Percentiles rank a stretch among this genome's conserved stretches.
Conservation (phyloP, 2,113 vertebrate species). For the Anas platyrhynchos region DNA sequence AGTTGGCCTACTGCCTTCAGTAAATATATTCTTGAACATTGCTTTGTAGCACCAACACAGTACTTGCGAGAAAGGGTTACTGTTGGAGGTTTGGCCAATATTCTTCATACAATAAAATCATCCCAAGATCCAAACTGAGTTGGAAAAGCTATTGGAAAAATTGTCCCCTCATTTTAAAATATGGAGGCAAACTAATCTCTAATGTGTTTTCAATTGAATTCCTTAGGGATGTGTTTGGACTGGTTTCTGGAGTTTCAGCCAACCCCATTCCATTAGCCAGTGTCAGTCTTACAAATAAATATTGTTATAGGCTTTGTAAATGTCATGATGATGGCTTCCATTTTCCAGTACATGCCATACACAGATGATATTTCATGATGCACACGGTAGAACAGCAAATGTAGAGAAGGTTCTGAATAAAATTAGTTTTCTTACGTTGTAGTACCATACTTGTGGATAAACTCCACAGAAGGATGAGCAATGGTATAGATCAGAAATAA, state of each 20-base stretch:
- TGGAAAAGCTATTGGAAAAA: background rate
- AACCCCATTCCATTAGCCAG: background rate
- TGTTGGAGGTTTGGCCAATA: background rate
- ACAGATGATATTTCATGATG: background rate
- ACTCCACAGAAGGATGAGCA: background rate
- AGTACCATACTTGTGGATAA: background rate
- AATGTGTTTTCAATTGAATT: background rate
- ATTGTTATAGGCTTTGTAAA: background rate
- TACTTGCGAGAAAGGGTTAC: background rate
- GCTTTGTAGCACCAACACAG: background rate
- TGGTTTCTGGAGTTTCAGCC: background rate
- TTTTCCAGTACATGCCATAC: background rate
- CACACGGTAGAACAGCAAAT: fast-evolving
- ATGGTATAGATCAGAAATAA: background rate
- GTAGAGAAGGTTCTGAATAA: background rate
- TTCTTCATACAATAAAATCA: background rate
- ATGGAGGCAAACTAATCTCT: background rate
- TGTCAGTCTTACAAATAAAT: background rate
- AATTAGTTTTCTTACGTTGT: background rate
- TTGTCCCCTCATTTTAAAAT: background rate
- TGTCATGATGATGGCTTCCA: background rate
- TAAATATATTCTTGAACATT: background rate
- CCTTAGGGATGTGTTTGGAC: background rate
- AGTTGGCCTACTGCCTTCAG: background rate
- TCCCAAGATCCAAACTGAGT: background rate